phyloP scores from a whole-genome alignment of 2,888 invertebrate genomes.

The Sacculina carcini region DNA sequence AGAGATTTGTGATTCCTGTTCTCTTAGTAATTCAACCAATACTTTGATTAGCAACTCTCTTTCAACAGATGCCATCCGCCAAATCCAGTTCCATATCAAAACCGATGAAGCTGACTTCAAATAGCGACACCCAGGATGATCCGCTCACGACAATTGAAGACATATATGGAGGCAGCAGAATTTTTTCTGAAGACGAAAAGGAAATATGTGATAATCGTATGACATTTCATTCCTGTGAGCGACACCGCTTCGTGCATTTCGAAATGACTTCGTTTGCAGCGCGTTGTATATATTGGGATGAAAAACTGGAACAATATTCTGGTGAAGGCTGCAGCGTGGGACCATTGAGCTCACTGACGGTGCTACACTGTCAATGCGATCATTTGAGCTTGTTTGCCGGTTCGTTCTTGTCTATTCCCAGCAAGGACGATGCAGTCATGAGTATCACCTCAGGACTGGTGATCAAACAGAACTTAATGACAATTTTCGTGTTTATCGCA shows the following conservation, averaged over 20 bases:
- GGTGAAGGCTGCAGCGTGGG: not conserved
- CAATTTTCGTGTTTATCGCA: constrained; percentile 9
- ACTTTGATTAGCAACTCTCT: too few relatives aligned
- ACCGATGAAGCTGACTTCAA: too few relatives aligned
- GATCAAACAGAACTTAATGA: constrained; percentile 13
- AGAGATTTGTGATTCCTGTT: too few relatives aligned
- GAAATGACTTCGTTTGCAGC: not conserved
- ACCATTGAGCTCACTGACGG: not conserved
- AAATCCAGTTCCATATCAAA: too few relatives aligned
- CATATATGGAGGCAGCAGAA: too few relatives aligned
- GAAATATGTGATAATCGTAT: not conserved
- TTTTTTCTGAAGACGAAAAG: too few relatives aligned
- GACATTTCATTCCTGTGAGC: not conserved
- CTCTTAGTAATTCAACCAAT: too few relatives aligned
- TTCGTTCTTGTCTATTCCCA: constrained; percentile 23
- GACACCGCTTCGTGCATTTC: not conserved
- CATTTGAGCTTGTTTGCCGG: constrained; percentile 24
- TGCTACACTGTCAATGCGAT: constrained; percentile 10
- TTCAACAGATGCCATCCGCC: too few relatives aligned
- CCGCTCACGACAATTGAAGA: too few relatives aligned
- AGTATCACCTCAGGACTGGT: not conserved
- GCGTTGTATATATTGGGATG: not conserved
- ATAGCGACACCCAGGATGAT: too few relatives aligned
- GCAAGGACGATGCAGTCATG: constrained; percentile 21
- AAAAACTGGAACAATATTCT: not conserved